A percentile compares a stretch with the other conserved stretches of the same genome.
phyloP scores from a whole-genome alignment of 2,113 vertebrate genomes.

The Bombycilla garrulus region DNA sequence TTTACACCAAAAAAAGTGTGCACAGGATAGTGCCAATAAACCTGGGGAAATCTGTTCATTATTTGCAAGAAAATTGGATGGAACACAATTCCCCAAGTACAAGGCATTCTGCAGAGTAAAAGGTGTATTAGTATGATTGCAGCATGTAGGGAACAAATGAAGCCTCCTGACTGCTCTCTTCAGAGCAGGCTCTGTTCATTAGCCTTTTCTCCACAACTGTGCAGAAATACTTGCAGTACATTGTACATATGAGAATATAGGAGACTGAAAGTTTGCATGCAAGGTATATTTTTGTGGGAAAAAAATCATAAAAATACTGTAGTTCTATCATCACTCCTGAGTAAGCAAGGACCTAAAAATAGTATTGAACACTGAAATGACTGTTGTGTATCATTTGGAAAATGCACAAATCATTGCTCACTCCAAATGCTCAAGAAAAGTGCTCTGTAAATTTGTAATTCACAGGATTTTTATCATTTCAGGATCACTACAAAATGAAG shows the following conservation, averaged over 20 bases:
- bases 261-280: background rate
- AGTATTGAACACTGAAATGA: background rate
- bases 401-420: background rate
- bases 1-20: constrained; percentile 73
- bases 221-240: background rate
- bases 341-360: background rate
- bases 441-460: background rate
- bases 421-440: background rate
- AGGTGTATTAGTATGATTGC: constrained; percentile 21
- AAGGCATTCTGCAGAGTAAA: constrained; percentile 43
- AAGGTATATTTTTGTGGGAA: background rate
- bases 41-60: constrained; percentile 65
- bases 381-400: background rate
- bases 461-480: background rate
- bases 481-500: background rate
- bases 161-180: background rate
- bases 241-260: background rate
- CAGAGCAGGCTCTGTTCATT: background rate
- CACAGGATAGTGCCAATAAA: constrained; percentile 69
- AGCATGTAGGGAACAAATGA: constrained; percentile 25
- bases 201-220: background rate
- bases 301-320: background rate
- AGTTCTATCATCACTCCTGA: background rate
- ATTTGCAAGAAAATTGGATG: constrained; percentile 74
- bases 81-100: constrained; percentile 61